A percentile compares a stretch with the other conserved stretches of the same genome.
These are phyloP conservation scores for Lutjanus erythropterus DNA, from an alignment of 2,113 vertebrate genomes.

Conservation along the genomic window DNA sequence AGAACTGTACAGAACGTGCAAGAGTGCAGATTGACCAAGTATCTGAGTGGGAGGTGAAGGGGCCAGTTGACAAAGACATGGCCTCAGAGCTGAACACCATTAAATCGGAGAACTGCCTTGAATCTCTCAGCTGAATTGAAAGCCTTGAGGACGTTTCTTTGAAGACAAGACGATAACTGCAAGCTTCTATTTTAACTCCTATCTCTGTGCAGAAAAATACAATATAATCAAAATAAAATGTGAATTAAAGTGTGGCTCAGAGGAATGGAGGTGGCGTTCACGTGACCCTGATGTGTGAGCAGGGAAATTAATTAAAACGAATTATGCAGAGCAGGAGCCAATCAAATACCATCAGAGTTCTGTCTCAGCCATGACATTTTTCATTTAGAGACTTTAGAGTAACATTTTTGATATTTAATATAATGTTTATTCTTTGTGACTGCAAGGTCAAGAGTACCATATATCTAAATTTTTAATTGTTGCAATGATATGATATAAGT, in stretches of 20 bases:
- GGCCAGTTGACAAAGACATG: conserved; percentile 12
- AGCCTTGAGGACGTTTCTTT: not conserved
- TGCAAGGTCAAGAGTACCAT: not conserved
- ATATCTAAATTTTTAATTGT: not conserved
- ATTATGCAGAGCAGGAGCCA: conserved; percentile 31
- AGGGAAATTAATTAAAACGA: conserved; percentile 45
- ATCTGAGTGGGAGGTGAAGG: conserved; percentile 40
- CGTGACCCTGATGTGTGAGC: conserved; percentile 16
- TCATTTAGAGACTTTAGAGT: conserved; percentile 2
- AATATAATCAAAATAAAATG: not conserved
- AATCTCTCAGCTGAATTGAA: not conserved
- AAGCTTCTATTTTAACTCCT: not conserved
- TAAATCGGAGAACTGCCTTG: not conserved
- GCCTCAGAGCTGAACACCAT: not conserved
- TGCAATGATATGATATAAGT: not conserved
- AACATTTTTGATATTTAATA: not conserved
- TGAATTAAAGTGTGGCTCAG: not conserved
- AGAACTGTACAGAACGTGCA: conserved; percentile 2
- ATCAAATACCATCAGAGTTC: conserved; percentile 12
- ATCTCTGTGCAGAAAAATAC: not conserved
- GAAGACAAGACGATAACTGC: not conserved
- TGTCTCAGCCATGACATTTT: conserved; percentile 17
- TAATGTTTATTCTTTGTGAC: not conserved
- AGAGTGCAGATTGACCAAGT: conserved; percentile 17
- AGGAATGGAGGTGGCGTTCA: not conserved